Percentiles rank a stretch among this genome's conserved stretches.
Conservation (phyloP, 2,888 invertebrate genomes). For the Lathronympha strigana region DNA sequence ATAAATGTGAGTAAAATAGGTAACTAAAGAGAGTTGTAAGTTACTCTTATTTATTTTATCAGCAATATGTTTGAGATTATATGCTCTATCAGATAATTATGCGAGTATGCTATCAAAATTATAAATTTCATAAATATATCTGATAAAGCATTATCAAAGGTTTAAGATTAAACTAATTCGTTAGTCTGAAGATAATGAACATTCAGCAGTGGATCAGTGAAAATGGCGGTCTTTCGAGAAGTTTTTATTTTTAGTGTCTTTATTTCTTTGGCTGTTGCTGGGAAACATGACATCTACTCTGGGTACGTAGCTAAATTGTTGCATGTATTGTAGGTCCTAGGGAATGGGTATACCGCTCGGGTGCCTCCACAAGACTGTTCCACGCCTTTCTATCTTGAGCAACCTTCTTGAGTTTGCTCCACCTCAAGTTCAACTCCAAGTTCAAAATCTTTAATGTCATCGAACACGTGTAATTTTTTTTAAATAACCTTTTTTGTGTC, state of each 20-base stretch:
- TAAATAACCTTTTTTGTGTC: no score
- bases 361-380: not conserved
- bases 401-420: no score
- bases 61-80: not conserved
- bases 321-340: no score
- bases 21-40: no score
- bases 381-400: no score
- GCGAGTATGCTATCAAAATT: no score
- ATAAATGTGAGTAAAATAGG: no score
- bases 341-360: no score
- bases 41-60: not conserved
- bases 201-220: conserved; percentile 10
- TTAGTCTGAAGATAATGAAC: conserved; percentile 15
- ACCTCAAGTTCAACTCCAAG: no score
- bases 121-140: not conserved
- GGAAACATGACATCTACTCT: conserved; percentile 48
- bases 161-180: conserved; percentile 25
- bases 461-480: no score
- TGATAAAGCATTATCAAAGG: conserved; percentile 4
- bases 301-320: conserved; percentile 46
- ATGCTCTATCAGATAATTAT: no score
- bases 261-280: conserved; percentile 34
- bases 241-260: conserved; percentile 16
- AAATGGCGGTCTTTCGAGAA: conserved; percentile 21
- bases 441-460: no score